Evolutionary conservation across 2,888 invertebrate genomes (phyloP).

Genomic region (Harpalus rubripes): DNA sequence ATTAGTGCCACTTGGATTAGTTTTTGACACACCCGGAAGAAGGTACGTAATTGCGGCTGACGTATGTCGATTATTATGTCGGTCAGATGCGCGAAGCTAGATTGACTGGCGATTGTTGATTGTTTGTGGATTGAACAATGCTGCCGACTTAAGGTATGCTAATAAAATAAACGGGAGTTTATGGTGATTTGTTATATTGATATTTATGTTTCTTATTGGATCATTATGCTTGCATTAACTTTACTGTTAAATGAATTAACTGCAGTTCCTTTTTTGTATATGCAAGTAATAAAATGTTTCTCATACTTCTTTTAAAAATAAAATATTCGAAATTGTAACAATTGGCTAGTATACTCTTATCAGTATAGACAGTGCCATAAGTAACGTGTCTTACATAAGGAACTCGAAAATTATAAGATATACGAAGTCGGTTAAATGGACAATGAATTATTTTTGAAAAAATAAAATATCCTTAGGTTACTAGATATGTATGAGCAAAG

Average conservation of each 20-base stretch:
- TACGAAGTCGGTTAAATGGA: too few species aligned
- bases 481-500: too few species aligned
- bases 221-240: background rate
- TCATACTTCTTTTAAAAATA: background rate
- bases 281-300: background rate
- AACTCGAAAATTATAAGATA: too few species aligned
- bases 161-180: conserved; percentile 38
- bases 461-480: too few species aligned
- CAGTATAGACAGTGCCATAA: too few species aligned
- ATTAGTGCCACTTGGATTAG: conserved; percentile 65
- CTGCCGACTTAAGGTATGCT: conserved; percentile 16
- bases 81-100: conserved; percentile 51
- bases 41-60: conserved; percentile 64
- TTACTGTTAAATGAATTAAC: background rate
- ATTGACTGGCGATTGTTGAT: conserved; percentile 27
- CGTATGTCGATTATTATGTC: conserved; percentile 62
- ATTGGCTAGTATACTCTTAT: too few species aligned
- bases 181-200: background rate
- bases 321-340: too few species aligned
- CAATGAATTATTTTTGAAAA: too few species aligned
- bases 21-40: conserved; percentile 66
- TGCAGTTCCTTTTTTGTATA: background rate
- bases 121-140: conserved; percentile 38
- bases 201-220: conserved; percentile 2
- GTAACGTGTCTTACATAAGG: too few species aligned